Evolutionary conservation across 1,140 invertebrate genomes (phyloP).

Genomic region (Lineus longissimus): DNA sequence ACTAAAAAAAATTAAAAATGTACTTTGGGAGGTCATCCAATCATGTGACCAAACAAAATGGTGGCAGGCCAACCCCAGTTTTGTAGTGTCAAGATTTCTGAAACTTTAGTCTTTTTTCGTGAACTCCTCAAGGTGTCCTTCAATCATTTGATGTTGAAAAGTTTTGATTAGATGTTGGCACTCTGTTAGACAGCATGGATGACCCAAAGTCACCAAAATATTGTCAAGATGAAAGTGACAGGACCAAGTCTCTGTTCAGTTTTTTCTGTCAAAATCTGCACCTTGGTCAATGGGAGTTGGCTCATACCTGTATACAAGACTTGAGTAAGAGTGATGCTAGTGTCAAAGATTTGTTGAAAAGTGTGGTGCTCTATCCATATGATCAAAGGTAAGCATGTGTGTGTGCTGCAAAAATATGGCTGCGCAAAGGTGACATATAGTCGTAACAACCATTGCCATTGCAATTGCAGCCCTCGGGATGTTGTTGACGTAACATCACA

Average conservation of each 20-base stretch:
- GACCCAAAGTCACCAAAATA: background rate
- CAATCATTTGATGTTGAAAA: too few relatives aligned
- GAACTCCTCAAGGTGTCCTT: too few relatives aligned
- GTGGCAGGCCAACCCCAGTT: background rate
- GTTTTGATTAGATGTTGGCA: background rate
- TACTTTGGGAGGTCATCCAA: background rate
- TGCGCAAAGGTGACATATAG: too few relatives aligned
- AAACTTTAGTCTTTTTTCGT: too few relatives aligned
- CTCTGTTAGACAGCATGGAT: background rate
- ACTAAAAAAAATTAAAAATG: too few relatives aligned
- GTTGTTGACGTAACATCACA: too few relatives aligned
- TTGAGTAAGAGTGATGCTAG: conserved; percentile 10
- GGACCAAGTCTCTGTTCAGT: conserved; percentile 28
- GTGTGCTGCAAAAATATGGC: too few relatives aligned
- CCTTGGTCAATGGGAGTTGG: conserved; percentile 51
- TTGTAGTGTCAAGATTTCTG: too few relatives aligned
- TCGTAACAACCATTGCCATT: too few relatives aligned
- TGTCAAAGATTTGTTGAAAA: conserved; percentile 26
- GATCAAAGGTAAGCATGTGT: conserved; percentile 36
- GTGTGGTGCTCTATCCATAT: conserved; percentile 35
- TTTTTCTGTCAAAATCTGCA: conserved; percentile 48
- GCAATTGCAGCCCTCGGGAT: too few relatives aligned
- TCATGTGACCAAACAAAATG: conserved; percentile 6
- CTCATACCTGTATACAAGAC: conserved; percentile 33
- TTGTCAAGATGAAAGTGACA: conserved; percentile 20